These are phyloP conservation scores for Rhagium mordax DNA, from an alignment of 2,888 invertebrate genomes.

Conservation along the genomic window DNA sequence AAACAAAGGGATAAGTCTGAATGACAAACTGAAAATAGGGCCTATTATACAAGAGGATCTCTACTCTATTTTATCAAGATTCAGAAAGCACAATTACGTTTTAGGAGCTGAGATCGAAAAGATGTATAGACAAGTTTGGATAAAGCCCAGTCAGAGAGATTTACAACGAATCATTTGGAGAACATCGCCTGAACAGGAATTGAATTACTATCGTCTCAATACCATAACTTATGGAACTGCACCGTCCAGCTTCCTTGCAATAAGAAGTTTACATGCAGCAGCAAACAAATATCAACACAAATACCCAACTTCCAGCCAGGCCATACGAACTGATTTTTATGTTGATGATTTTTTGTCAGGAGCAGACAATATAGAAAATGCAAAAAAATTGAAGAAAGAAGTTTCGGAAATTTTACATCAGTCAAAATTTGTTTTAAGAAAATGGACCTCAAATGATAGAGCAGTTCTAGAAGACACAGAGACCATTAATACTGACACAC, in stretches of 20 bases:
- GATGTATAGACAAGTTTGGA: constrained; percentile 57
- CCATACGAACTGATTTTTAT: constrained; percentile 34
- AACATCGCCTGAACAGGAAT: background rate
- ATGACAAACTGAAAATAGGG: background rate
- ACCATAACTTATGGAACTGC: constrained; percentile 40
- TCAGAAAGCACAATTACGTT: constrained; percentile 48
- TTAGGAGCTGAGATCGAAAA: constrained; percentile 56
- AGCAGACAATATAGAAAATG: constrained; percentile 17
- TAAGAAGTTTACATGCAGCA: constrained; percentile 35
- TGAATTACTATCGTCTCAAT: constrained; percentile 25
- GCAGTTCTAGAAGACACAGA: constrained; percentile 2
- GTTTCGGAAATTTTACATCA: constrained; percentile 16
- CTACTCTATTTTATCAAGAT: constrained; percentile 45
- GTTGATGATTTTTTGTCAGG: constrained; percentile 38
- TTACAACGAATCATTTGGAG: constrained; percentile 37
- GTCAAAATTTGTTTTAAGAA: constrained; percentile 13
- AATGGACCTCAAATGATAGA: constrained; percentile 20
- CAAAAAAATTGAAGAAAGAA: background rate
- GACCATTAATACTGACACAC: background rate
- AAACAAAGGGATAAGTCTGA: background rate
- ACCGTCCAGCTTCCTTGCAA: constrained; percentile 22
- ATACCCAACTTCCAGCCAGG: constrained; percentile 28
- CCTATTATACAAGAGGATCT: constrained; percentile 17
- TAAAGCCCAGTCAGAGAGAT: constrained; percentile 9
- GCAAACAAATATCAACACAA: constrained; percentile 4